Conservation (phyloP, 2,113 vertebrate species). For the Strigops habroptila region DNA sequence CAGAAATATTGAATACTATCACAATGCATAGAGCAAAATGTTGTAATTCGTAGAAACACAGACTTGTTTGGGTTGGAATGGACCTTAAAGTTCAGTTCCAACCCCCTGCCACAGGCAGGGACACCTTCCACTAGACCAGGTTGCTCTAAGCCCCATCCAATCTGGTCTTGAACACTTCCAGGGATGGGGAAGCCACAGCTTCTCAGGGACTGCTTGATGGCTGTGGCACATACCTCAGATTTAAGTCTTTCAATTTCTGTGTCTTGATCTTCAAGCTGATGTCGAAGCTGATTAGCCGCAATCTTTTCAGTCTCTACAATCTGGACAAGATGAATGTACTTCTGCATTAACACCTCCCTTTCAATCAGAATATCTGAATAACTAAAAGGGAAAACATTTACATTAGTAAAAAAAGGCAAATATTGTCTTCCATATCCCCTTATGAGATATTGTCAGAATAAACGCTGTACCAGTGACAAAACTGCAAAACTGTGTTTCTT, state of each 20-base stretch:
- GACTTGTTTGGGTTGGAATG: neutral
- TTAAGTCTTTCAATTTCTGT: conserved; percentile 95
- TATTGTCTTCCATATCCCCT: neutral
- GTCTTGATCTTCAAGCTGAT: conserved; percentile 97
- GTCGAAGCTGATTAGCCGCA: conserved; percentile 86
- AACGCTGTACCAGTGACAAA: neutral
- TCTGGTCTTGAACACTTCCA: neutral
- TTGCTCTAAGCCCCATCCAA: neutral
- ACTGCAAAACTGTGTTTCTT: neutral
- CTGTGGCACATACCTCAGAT: conserved; percentile 80
- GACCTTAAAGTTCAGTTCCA: neutral
- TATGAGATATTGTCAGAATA: neutral
- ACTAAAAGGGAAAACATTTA: conserved; percentile 58
- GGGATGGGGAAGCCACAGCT: neutral
- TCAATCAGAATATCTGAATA: conserved; percentile 83
- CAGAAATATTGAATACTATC: neutral
- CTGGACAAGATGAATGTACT: conserved; percentile 84
- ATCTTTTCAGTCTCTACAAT: conserved; percentile 85
- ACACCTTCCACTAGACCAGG: neutral
- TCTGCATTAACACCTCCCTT: conserved; percentile 85
- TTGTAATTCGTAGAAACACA: neutral
- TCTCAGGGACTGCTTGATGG: neutral
- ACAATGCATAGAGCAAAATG: neutral
- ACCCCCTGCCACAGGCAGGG: neutral
- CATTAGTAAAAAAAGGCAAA: neutral